These are phyloP conservation scores for Syngnathus typhle DNA, from an alignment of 2,113 vertebrate genomes.

Conservation along the genomic window DNA sequence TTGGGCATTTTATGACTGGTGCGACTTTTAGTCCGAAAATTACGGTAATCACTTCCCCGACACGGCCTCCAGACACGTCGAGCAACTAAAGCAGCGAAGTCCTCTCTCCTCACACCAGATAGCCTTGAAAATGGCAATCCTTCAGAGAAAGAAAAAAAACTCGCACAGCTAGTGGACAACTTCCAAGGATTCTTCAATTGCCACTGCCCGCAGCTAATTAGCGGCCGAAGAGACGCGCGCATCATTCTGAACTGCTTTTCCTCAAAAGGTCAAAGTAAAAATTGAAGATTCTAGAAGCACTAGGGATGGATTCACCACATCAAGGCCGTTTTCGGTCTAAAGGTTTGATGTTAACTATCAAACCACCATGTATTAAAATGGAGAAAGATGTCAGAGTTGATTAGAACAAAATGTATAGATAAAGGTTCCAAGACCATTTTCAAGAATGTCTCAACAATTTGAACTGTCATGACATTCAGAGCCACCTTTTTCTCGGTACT, in stretches of 20 bases:
- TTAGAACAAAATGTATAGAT: no score
- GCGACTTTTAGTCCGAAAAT: no score
- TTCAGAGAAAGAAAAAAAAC: constrained; percentile 2
- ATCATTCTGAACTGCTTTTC: constrained; percentile 11
- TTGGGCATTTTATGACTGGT: no score
- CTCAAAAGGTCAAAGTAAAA: constrained; percentile 14
- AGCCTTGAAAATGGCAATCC: constrained; percentile 2
- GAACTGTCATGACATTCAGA: no score
- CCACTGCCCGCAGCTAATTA: constrained; percentile 19
- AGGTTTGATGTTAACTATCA: constrained; percentile 1
- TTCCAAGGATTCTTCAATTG: constrained; percentile 6
- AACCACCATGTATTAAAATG: not conserved
- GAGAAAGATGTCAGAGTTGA: not conserved
- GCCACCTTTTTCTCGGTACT: not conserved
- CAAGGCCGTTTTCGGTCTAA: no score
- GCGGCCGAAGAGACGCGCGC: constrained; percentile 4
- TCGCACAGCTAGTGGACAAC: constrained; percentile 10
- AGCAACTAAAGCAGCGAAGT: constrained; percentile 10
- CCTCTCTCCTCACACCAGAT: not conserved
- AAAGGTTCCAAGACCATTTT: no score
- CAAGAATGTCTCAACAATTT: no score
- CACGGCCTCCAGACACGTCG: constrained; percentile 9
- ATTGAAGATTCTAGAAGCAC: not conserved
- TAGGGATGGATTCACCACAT: not conserved
- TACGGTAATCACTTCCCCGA: constrained; percentile 19